Evolutionary conservation across 2,888 invertebrate genomes (phyloP).

Genomic region (Trichacis sp.): DNA sequence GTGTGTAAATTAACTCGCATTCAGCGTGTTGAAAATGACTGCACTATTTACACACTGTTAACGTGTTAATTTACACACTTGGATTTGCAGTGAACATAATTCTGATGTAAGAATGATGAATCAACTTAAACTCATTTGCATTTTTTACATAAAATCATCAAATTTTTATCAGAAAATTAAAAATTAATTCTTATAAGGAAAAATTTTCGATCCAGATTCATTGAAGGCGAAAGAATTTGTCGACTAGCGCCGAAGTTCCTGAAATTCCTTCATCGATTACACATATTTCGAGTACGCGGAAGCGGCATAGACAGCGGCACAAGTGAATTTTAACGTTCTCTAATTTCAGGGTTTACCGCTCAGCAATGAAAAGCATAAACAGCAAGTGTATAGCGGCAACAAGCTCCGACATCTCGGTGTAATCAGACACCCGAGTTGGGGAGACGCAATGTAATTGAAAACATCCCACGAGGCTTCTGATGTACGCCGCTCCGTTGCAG

Average conservation of each 20-base stretch:
- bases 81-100: no score
- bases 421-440: conserved; percentile 64
- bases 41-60: no score
- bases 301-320: conserved; percentile 32
- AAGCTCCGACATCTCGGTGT: conserved; percentile 67
- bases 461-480: conserved; percentile 45
- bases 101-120: no score
- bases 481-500: conserved; percentile 30
- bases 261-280: neutral
- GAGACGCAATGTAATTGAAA: conserved; percentile 48
- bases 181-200: no score
- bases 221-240: no score
- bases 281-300: conserved; percentile 34
- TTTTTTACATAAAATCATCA: no score
- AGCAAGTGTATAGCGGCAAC: conserved; percentile 59
- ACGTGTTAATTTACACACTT: no score
- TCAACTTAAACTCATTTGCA: no score
- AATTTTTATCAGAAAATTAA: no score
- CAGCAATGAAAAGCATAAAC: conserved; percentile 46
- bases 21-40: no score
- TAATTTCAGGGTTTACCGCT: conserved; percentile 43
- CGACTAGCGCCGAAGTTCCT: neutral
- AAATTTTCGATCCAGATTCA: no score
- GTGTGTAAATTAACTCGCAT: no score
- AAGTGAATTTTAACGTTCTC: conserved; percentile 42